phyloP scores from a whole-genome alignment of 2,888 invertebrate genomes.

The Lithosia quadra region DNA sequence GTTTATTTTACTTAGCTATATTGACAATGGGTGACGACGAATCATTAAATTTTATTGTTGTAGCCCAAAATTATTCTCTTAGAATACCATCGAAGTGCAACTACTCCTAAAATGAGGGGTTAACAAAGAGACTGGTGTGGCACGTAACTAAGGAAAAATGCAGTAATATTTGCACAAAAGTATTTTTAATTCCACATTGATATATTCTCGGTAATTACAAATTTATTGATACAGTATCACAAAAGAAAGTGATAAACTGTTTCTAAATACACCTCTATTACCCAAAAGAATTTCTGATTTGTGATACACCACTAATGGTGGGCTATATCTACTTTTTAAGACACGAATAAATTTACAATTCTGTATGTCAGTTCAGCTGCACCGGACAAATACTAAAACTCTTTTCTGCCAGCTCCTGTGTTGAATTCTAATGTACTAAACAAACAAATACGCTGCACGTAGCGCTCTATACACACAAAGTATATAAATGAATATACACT shows the following conservation, averaged over 20 bases:
- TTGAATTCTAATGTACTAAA: slow-evolving; percentile 72
- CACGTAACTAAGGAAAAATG: too few species aligned
- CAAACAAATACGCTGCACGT: slow-evolving; percentile 66
- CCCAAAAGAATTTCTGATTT: background rate
- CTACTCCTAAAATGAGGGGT: too few species aligned
- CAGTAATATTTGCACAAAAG: too few species aligned
- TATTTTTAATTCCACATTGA: too few species aligned
- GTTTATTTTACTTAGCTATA: background rate
- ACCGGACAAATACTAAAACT: slow-evolving; percentile 82
- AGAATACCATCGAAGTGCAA: too few species aligned
- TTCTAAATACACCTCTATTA: background rate
- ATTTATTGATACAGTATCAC: background rate
- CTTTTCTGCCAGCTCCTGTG: slow-evolving; percentile 71
- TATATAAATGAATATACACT: slow-evolving; percentile 11
- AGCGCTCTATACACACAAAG: slow-evolving; percentile 47
- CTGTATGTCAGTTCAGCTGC: slow-evolving; percentile 78
- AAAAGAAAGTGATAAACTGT: background rate
- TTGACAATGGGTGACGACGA: background rate
- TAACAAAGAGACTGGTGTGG: too few species aligned
- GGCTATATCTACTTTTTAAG: slow-evolving; percentile 51
- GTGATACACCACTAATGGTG: background rate
- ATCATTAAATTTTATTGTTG: background rate
- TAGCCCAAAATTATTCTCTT: background rate
- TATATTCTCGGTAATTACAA: too few species aligned
- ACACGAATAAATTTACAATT: slow-evolving; percentile 82